Conservation (phyloP, 2,113 vertebrate species). For the Peucedramus taeniatus region DNA sequence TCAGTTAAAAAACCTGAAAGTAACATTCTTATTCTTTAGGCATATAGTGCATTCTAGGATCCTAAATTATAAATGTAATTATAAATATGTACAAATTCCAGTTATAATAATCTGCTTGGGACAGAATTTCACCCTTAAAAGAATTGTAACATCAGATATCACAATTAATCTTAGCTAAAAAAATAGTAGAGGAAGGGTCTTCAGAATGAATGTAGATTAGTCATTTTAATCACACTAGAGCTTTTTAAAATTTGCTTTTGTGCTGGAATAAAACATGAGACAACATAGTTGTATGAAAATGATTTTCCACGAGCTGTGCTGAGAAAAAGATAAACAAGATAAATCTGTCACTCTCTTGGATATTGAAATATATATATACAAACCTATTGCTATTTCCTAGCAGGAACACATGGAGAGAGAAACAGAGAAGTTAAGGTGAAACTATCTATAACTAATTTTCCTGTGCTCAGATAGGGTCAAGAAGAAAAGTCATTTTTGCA, state of each 20-base stretch:
- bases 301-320: background rate
- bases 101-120: background rate
- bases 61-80: background rate
- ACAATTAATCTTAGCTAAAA: background rate
- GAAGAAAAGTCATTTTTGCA: background rate
- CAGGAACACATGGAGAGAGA: accelerated
- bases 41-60: background rate
- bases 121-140: background rate
- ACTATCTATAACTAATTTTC: background rate
- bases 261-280: background rate
- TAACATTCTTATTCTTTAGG: background rate
- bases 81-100: background rate
- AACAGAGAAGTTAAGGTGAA: background rate
- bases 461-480: background rate
- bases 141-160: background rate
- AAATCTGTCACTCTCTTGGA: background rate
- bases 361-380: background rate
- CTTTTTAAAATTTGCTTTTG: background rate
- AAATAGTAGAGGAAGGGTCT: background rate
- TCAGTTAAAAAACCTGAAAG: background rate
- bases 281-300: background rate
- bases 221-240: background rate
- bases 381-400: background rate
- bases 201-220: background rate
- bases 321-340: background rate